Evolutionary conservation across 1,140 invertebrate genomes (phyloP), one percentile per base, ranked within the genome.

Genomic region (Nomia melanderi): DNA sequence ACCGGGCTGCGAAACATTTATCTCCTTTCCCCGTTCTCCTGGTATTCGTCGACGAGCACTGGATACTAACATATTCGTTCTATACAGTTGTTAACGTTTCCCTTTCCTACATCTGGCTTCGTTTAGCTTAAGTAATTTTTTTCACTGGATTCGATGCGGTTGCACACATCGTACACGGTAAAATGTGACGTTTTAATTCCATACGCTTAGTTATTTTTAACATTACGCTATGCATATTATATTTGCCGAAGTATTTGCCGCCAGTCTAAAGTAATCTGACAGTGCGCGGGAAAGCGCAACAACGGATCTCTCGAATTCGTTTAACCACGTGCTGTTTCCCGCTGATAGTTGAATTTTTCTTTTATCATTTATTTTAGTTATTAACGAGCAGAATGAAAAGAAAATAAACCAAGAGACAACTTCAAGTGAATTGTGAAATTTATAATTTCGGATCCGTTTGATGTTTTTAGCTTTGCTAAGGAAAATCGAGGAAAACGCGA

Each of bases 41-140:
- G 29, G n/a, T 5, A n/a, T 39, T 23, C 27, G 56, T n/a, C 59
- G 36, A 5, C 20, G 3, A 25, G 59, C 31, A 39, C n/a, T 1
- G 59, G 11, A 36, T 23, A 36, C 33, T 11, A n/a, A 11, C 33
- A 60, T 60, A n/a, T 29, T 20, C 27, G 54, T 31, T 17, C 54
- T 57, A 62, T 25, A 14, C 59, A 41, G 11, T 62, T 62, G 33
- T 62, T 25, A 39, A 62, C 23, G 59, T 39, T 39, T 14, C n/a
- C n/a, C 54, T 11, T 39, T 41, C n/a, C 20, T n/a, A 4, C 25
- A 25, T 39, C 59, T 8, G 59, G 5, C 25, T 41, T 39, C 36
- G 41, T 47, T 47, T 29, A 20, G 23, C 62, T 44, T 64, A 64
- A 47, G 25, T 47, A 64, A 64, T 64, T 47, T 44, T 29, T 29